Conservation (phyloP, 2,888 invertebrate genomes). For the Lasioglossum lativentre region DNA sequence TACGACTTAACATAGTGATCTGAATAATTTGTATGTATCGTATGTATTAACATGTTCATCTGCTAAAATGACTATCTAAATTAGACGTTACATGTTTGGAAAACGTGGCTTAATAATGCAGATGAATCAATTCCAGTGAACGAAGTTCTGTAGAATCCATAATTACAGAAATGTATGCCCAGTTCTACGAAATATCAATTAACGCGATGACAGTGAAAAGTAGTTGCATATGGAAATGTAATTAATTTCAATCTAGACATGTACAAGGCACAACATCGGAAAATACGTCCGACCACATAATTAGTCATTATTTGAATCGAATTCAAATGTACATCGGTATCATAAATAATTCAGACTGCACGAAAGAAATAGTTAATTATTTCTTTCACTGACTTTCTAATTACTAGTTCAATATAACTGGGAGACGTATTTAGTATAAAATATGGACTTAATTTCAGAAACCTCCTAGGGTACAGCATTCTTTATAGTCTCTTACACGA, state of each 20-base stretch:
- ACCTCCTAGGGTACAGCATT: background rate
- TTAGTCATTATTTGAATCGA: constrained; percentile 2
- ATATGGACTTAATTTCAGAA: background rate
- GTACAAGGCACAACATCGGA: background rate
- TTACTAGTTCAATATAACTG: background rate
- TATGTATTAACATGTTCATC: background rate
- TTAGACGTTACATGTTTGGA: background rate
- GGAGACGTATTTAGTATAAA: background rate
- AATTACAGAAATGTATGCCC: background rate
- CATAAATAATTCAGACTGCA: background rate
- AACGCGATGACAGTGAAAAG: background rate
- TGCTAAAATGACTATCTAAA: background rate
- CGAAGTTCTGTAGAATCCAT: background rate
- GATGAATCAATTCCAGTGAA: background rate
- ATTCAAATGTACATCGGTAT: background rate
- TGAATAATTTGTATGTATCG: background rate
- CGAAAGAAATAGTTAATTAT: background rate
- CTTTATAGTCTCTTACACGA: constrained; percentile 1
- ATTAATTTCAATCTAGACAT: background rate
- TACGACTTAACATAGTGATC: background rate
- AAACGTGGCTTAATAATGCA: background rate
- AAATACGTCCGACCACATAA: background rate
- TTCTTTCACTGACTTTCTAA: background rate
- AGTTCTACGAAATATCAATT: background rate
- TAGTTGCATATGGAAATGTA: background rate